Conservation (phyloP, 2,888 invertebrate genomes). For the Lobophora halterata region DNA sequence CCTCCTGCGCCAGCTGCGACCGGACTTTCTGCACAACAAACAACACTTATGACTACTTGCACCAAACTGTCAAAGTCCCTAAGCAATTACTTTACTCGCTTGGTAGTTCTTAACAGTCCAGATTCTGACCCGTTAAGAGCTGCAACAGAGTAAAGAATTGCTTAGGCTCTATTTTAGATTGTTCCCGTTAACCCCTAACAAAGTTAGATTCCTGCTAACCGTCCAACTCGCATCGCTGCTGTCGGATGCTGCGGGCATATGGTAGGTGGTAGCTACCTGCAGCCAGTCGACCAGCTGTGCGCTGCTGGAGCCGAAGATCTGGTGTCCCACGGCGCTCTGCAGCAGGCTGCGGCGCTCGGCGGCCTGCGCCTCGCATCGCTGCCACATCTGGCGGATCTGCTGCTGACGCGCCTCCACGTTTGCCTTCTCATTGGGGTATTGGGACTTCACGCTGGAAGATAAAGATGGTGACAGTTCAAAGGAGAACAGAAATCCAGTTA, state of each 20-base stretch:
- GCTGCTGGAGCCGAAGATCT: slow-evolving; percentile 93
- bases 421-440: slow-evolving; percentile 93
- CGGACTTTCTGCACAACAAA: slow-evolving; percentile 80
- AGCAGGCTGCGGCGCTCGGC: slow-evolving; percentile 90
- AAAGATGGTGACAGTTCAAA: background rate
- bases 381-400: slow-evolving; percentile 94
- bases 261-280: slow-evolving; percentile 65
- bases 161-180: no score
- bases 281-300: slow-evolving; percentile 92
- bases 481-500: background rate
- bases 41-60: background rate
- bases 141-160: no score
- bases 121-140: no score
- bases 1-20: slow-evolving; percentile 89
- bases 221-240: no score
- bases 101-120: no score
- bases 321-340: slow-evolving; percentile 97
- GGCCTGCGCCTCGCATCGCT: slow-evolving; percentile 92
- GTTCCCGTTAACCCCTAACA: no score
- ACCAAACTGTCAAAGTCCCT: background rate
- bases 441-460: slow-evolving; percentile 87
- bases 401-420: slow-evolving; percentile 92
- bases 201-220: no score
- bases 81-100: no score
- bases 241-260: no score